Base-by-base conservation (phyloP, 1,140 invertebrate species). In the Dolichoris vasculosae region DNA sequence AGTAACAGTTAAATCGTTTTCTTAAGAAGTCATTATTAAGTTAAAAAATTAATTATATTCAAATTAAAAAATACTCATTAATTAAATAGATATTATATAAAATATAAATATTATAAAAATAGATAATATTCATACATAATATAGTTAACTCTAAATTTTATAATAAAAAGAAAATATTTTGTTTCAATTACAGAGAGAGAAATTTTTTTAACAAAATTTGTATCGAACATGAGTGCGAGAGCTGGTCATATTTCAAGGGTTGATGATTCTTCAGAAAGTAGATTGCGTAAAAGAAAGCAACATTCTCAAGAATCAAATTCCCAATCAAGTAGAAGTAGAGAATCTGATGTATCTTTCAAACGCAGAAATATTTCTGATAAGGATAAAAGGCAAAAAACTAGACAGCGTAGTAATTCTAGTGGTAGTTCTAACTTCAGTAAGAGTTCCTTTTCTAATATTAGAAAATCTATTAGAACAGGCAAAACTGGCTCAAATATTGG, bases 361-460 rank as follows among this genome's bases (percentile, higher is more conserved):
- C 86, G 87, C 26, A 89, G 88, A 48, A 89, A 88, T 35, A 35
- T 84, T 11, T 90, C 88, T 11, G 88, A 89, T 40, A 91, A 90
- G 30, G 90, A 90, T 51, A 91, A 91, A 79, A 88, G 89, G 9
- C 88, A 88, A 26, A 91, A 89, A 76, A 88, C 87, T 23, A 87
- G 81, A 77, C 88, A 87, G 59, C 89, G 88, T 30, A 91, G 89
- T 48, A 84, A 46, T 88, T 85, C 88, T 46, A 86, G 79, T 80
- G 51, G 40, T 26, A 87, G 86, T 84, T 87, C 86, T 40, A 78
- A 76, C 59, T 79, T 51, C 20, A 83, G 84, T 30, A 84, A 40
- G 48, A 78, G 76, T 71, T 63, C 73, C 32, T 55, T 77, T 78
- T 78, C 76, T 43, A 76, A 71, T 64, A 26, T 30, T 69, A 82